A percentile compares a stretch with the other conserved stretches of the same genome.
Conservation (phyloP, 2,113 vertebrate genomes). For the Pristiophorus japonicus region DNA sequence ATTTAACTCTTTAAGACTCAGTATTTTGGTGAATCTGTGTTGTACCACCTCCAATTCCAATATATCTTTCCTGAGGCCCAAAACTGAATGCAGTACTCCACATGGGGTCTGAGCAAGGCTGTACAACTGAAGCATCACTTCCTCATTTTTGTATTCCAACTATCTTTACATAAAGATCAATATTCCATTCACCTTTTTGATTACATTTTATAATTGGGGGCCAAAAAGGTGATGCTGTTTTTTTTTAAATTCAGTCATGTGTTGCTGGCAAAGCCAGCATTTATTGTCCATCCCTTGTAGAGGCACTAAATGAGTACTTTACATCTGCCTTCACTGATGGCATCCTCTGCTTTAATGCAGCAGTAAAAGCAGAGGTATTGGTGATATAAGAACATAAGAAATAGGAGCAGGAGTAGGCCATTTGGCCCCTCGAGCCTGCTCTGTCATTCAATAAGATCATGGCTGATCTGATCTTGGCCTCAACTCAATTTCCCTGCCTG, state of each 20-base stretch:
- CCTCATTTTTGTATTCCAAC: background rate
- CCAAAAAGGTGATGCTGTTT: background rate
- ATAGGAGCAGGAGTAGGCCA: too few species aligned
- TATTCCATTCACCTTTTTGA: background rate
- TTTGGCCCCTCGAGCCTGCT: too few species aligned
- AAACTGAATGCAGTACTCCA: background rate
- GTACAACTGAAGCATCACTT: background rate
- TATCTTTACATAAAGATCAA: background rate
- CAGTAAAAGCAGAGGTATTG: background rate
- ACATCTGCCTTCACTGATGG: background rate
- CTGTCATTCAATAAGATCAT: too few species aligned
- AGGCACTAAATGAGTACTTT: background rate
- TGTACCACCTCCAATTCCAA: background rate
- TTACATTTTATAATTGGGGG: background rate
- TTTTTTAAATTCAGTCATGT: too few species aligned
- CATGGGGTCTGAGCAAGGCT: background rate
- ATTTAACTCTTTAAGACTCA: background rate
- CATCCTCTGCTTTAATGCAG: too few species aligned
- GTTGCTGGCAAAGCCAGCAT: too few species aligned
- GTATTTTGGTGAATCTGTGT: too few species aligned
- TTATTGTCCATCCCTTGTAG: too few species aligned
- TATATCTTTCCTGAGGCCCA: background rate
- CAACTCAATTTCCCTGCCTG: too few species aligned
- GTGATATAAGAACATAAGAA: too few species aligned
- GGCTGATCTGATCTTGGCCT: too few species aligned